A percentile compares a stretch with the other conserved stretches of the same genome.
These are phyloP conservation scores for Oryzias sinensis DNA, from an alignment of 2,797 vertebrate genomes.

Conservation along the genomic window DNA sequence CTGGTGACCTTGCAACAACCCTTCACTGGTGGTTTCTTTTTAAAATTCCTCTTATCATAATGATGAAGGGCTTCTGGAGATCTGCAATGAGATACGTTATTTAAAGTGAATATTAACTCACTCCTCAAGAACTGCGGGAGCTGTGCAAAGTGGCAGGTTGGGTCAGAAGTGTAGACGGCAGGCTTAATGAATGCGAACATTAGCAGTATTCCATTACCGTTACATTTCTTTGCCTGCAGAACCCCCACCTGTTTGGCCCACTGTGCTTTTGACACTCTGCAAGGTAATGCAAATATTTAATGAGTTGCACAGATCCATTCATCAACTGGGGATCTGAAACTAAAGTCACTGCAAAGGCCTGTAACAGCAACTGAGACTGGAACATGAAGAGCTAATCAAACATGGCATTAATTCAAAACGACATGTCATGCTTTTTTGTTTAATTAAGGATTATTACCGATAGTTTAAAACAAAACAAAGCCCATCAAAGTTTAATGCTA, in stretches of 20 bases:
- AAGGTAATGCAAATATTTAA: slow-evolving; percentile 17
- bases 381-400: too few relatives aligned
- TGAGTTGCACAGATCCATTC: slow-evolving; percentile 15
- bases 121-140: slow-evolving; percentile 41
- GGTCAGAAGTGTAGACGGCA: slow-evolving; percentile 31
- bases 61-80: slow-evolving; percentile 52
- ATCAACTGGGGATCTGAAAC: slow-evolving; percentile 29
- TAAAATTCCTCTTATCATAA: slow-evolving; percentile 56
- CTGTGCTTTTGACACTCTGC: slow-evolving; percentile 44
- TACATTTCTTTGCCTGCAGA: slow-evolving; percentile 67
- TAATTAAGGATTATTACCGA: too few relatives aligned
- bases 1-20: slow-evolving; percentile 34
- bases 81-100: slow-evolving; percentile 62
- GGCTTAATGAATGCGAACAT: slow-evolving; percentile 68
- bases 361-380: too few relatives aligned
- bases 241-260: slow-evolving; percentile 51
- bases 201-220: slow-evolving; percentile 67
- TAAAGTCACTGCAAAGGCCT: slow-evolving; percentile 8
- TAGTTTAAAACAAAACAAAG: too few relatives aligned
- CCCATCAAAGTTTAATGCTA: too few relatives aligned
- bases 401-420: too few relatives aligned
- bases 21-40: slow-evolving; percentile 14
- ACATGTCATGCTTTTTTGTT: too few relatives aligned
- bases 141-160: slow-evolving; percentile 46
- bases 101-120: slow-evolving; percentile 72